These are phyloP conservation scores for Dilophus febrilis DNA, from an alignment of 2,888 invertebrate genomes.

Conservation along the genomic window DNA sequence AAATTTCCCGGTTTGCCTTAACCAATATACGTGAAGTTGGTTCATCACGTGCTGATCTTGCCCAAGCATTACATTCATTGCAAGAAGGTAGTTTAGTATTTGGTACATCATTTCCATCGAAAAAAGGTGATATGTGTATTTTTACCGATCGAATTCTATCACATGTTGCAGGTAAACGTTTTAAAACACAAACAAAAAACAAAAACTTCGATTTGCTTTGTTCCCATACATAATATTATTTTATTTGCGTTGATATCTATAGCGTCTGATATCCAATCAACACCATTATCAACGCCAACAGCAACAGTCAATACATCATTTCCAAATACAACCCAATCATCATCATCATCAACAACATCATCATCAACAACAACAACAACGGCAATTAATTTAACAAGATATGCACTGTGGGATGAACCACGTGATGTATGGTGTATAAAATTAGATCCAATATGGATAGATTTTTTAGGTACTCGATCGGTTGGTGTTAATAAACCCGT, in stretches of 20 bases:
- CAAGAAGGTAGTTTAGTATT: constrained; percentile 59
- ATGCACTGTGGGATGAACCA: constrained; percentile 64
- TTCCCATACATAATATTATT: neutral
- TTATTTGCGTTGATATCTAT: neutral
- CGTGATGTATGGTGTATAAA: constrained; percentile 76
- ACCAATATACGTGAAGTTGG: constrained; percentile 46
- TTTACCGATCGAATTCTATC: constrained; percentile 68
- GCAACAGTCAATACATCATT: no score
- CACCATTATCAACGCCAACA: constrained; percentile 3
- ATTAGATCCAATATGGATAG: constrained; percentile 84
- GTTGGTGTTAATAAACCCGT: constrained; percentile 54
- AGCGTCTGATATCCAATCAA: constrained; percentile 9
- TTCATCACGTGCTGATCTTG: constrained; percentile 57
- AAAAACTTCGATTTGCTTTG: neutral
- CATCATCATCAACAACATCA: no score
- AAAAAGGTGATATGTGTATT: constrained; percentile 50
- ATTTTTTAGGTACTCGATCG: constrained; percentile 72
- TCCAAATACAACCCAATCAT: no score
- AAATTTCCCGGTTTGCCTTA: constrained; percentile 34
- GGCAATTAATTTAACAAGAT: constrained; percentile 21
- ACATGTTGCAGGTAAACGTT: constrained; percentile 40
- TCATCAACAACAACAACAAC: constrained; percentile 3
- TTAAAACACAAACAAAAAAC: neutral
- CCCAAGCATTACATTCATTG: constrained; percentile 59
- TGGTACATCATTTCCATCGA: constrained; percentile 61